Base-by-base conservation (phyloP, 2,113 vertebrate genomes). In the Piaya cayana region DNA sequence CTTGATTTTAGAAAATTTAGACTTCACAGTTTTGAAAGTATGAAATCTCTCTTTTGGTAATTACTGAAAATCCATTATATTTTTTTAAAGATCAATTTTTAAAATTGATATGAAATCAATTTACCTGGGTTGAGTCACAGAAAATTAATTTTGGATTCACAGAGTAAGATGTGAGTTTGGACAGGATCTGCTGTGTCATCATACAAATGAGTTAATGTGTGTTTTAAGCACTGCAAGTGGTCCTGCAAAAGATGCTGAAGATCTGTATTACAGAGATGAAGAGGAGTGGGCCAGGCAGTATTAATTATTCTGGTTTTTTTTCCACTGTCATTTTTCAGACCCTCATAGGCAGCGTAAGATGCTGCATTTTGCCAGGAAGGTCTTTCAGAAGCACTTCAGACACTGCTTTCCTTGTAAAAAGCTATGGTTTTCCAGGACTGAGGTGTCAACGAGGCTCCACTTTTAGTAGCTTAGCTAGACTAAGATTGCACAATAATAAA, bases 101-200 rank as follows among this genome's bases (percentile, higher is more conserved):
- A 6, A 87, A 87, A 82, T 23, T 49, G 23, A 70, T 88, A 85
- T 32, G 12, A 90, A 93, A 79, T 91, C 74, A 77, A 77, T 91
- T 83, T 90, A 74, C 78, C 47, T 86, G n/a, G 9, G 47, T 55
- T 8, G 2, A 82, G 29, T 20, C 59, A 80, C 47, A 83, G 91
- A 74, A 95, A 95, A 85, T 91, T 47, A 82, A 77, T 91, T 86
- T 13, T 85, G 63, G 87, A 50, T 92, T 97, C 78, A 83, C 29
- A 87, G 53, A 68, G 39, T 64, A 88, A 62, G 63, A 43, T 85
- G n/a, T 29, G 82, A 80, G 53, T 83, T 83, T 86, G 72, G 26
- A 71, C 52, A 78, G 23, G 72, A 32, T 83, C 32, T 62, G 36
- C 63, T 86, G 37, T 55, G 56, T 89, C 42, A 27, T 79, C 84